These are phyloP conservation scores for Tupiocoris notatus DNA, from an alignment of 2,888 invertebrate species.

Conservation along the genomic window DNA sequence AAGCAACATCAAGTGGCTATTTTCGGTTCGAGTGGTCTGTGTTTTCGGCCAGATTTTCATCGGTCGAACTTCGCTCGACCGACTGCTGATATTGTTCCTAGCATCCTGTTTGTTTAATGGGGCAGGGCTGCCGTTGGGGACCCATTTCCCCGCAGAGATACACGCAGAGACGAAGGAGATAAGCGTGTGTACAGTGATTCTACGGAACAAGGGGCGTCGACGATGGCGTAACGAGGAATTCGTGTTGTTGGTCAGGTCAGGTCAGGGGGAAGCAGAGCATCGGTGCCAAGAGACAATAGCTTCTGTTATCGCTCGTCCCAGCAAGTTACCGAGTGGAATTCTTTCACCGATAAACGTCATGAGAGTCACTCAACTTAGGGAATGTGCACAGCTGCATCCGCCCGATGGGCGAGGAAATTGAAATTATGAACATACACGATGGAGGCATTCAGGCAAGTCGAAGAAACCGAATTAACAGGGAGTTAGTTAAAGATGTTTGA, in stretches of 20 bases:
- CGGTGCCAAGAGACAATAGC: neutral
- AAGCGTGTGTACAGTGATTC: neutral
- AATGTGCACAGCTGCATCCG: neutral
- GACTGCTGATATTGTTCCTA: neutral
- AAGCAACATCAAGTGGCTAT: too few species aligned
- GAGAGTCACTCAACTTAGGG: neutral
- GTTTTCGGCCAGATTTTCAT: neutral
- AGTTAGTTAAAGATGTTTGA: too few species aligned
- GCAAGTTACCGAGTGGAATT: neutral
- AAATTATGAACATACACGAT: too few species aligned
- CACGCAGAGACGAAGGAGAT: neutral
- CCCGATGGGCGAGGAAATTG: too few species aligned
- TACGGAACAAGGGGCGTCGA: neutral
- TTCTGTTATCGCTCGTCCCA: neutral
- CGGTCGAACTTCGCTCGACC: neutral
- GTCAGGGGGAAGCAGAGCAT: neutral
- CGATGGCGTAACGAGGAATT: neutral
- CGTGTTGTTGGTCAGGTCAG: neutral
- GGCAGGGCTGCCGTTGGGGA: neutral
- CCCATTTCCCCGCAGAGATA: neutral
- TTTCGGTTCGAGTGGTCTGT: too few species aligned
- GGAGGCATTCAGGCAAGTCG: too few species aligned
- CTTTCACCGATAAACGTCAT: too few species aligned
- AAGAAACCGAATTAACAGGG: too few species aligned
- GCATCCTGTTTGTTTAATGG: neutral